A percentile compares a stretch with the other conserved stretches of the same genome.
Conservation (phyloP, 2,888 invertebrate species). For the Sphaerophoria taeniata region DNA sequence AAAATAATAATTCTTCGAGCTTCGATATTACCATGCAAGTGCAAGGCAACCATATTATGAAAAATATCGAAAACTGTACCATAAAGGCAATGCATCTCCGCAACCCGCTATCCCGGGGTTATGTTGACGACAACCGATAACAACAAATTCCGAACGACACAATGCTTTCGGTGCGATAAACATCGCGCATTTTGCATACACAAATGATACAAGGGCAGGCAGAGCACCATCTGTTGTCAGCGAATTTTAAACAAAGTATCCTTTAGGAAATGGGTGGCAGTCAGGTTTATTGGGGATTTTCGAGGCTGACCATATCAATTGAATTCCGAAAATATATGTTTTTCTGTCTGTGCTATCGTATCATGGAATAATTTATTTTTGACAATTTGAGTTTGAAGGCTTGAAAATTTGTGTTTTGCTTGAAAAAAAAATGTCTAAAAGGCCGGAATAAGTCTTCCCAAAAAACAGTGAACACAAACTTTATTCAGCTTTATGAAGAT, state of each 20-base stretch:
- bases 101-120: background rate
- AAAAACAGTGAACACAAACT: too few relatives aligned
- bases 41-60: background rate
- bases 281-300: too few relatives aligned
- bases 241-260: constrained; percentile 59
- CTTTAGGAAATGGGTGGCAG: constrained; percentile 21
- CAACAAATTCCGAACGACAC: background rate
- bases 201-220: constrained; percentile 47
- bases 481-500: too few relatives aligned
- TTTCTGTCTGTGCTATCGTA: background rate
- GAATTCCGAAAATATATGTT: constrained; percentile 4
- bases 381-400: too few relatives aligned
- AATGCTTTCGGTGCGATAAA: constrained; percentile 32
- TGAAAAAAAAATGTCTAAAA: too few relatives aligned
- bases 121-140: constrained; percentile 6
- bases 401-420: too few relatives aligned
- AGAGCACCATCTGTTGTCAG: constrained; percentile 54
- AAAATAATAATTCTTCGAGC: too few relatives aligned
- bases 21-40: too few relatives aligned
- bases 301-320: constrained; percentile 2
- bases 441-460: too few relatives aligned
- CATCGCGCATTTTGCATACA: constrained; percentile 44
- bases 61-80: background rate
- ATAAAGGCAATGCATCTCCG: constrained; percentile 33
- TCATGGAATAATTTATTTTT: constrained; percentile 40